phyloP scores from a whole-genome alignment of 1,140 invertebrate genomes.

The Ceratina japonica region DNA sequence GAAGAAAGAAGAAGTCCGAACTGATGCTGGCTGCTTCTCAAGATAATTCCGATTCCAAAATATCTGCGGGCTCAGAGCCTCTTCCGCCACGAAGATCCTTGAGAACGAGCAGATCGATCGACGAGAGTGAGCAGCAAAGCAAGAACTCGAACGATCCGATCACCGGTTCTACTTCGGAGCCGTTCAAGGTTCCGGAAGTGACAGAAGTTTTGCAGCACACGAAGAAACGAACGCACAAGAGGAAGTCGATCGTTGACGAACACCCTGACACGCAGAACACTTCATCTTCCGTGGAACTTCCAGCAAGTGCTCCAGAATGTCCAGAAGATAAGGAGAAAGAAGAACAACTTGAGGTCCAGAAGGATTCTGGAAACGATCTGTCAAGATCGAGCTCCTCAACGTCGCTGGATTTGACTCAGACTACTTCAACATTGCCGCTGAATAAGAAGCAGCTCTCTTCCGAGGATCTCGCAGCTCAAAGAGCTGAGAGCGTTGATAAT shows the following conservation, averaged over 20 bases:
- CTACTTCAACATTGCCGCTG: no score
- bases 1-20: slow-evolving; percentile 50
- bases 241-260: slow-evolving; percentile 56
- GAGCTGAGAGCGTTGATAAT: slow-evolving; percentile 46
- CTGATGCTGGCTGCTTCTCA: not conserved
- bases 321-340: no score
- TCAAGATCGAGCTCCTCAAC: slow-evolving; percentile 41
- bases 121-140: slow-evolving; percentile 1
- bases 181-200: slow-evolving; percentile 58
- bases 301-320: slow-evolving; percentile 1
- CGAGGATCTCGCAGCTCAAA: slow-evolving; percentile 29
- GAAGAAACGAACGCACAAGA: slow-evolving; percentile 61
- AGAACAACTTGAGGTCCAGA: not conserved
- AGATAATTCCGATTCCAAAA: not conserved
- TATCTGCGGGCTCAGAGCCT: not conserved
- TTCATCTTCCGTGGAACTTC: not conserved
- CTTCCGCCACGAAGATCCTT: slow-evolving; percentile 20
- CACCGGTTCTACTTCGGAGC: slow-evolving; percentile 10
- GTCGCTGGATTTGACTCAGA: slow-evolving; percentile 13
- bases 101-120: not conserved
- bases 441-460: slow-evolving; percentile 38
- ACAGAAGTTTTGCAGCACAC: slow-evolving; percentile 43
- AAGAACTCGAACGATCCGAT: not conserved
- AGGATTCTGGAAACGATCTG: not conserved
- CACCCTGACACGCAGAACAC: slow-evolving; percentile 34